Base-by-base conservation (phyloP, 2,888 invertebrate species). In the Tetranychus piercei region DNA sequence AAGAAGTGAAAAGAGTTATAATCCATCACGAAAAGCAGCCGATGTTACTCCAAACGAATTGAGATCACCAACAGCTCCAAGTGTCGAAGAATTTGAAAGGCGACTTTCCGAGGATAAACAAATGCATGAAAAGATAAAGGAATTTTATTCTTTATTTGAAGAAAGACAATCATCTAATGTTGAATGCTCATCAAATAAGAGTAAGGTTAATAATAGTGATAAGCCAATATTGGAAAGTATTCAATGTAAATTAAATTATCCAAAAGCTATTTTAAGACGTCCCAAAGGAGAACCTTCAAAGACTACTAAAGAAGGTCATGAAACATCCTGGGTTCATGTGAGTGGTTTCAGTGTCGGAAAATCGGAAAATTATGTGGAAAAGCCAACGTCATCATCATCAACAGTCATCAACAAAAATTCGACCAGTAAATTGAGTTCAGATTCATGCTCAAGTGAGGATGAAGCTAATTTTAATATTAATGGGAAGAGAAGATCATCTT, bases 251-350 rank as follows among this genome's bases (percentile, higher is more conserved):
- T 55, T 55, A 55, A 55, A 55, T 55, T 55, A 55, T 7, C 55
- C 55, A 2, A 55, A 55, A 55, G 34, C 34, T 34, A 34, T 34
- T 34, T 55, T 55, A 15, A 9, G 11, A 69, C 69, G 23, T 22
- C n/a, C 69, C 5, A 55, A 55, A 15, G 55, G 55, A 15, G 55
- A 55, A 15, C 15, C 55, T 15, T 15, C 15, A 15, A 69, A 69
- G n/a, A 69, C 22, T 11, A 5, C n/a, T 4, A 71, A 71, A 23
- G 44, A 71, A 44, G 72, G 72, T 44, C 72, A 71, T 20, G 72
- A 71, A 44, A 71, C 72, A 8, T 71, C 72, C 9, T 71, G 72
- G 72, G 72, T 71, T 15, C 44, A 71, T 71, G 34, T 71, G 5
- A 71, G 44, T 23, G 72, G 43, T 15, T 71, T 71, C 44, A 34